phyloP scores from a whole-genome alignment of 2,888 invertebrate genomes.

The Orthosia cruda region DNA sequence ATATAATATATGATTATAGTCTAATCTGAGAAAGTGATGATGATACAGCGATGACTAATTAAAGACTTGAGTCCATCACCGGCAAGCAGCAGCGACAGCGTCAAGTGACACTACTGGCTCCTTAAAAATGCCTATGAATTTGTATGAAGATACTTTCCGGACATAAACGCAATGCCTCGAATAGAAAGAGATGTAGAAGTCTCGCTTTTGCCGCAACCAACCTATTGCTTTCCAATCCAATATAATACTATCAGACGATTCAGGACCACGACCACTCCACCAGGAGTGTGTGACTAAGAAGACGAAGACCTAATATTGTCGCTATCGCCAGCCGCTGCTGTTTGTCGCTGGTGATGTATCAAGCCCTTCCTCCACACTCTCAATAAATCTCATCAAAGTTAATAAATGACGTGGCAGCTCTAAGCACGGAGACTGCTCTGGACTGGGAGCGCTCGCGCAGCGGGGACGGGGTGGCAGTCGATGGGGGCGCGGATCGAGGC shows the following conservation, averaged over 20 bases:
- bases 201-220: too few species aligned
- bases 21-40: neutral
- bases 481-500: slow-evolving; percentile 84
- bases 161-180: too few species aligned
- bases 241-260: too few species aligned
- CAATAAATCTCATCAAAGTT: slow-evolving; percentile 89
- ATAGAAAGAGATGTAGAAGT: too few species aligned
- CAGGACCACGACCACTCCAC: too few species aligned
- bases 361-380: slow-evolving; percentile 16
- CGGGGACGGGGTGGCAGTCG: slow-evolving; percentile 79
- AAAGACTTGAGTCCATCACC: too few species aligned
- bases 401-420: slow-evolving; percentile 87
- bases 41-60: neutral
- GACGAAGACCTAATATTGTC: too few species aligned
- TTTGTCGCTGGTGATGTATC: neutral
- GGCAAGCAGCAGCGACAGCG: neutral
- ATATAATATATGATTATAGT: neutral
- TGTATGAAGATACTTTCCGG: neutral
- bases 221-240: too few species aligned
- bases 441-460: slow-evolving; percentile 84
- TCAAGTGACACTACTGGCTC: neutral
- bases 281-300: too few species aligned
- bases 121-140: neutral
- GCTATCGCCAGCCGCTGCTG: neutral
- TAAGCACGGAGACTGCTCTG: slow-evolving; percentile 86